A percentile compares a stretch with the other conserved stretches of the same genome.
Conservation (phyloP, 2,888 invertebrate genomes). For the Marasmarcha lunaedactyla region DNA sequence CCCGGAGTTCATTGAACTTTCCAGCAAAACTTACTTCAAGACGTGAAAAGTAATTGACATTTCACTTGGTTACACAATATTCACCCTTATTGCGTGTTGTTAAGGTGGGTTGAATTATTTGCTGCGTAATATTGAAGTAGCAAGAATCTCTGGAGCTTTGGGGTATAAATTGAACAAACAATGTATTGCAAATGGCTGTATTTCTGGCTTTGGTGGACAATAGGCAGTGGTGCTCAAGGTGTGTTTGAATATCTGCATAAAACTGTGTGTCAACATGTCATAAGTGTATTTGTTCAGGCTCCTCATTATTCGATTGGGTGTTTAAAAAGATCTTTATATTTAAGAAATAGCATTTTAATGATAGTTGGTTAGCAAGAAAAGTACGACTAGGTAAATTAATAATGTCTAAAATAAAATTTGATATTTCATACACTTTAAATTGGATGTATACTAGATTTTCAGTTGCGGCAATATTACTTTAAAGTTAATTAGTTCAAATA, state of each 20-base stretch:
- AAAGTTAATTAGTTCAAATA: too few species aligned
- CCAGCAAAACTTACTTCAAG: constrained; percentile 28
- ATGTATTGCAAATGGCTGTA: constrained; percentile 55
- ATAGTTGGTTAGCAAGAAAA: too few species aligned
- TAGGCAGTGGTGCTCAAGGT: constrained; percentile 31
- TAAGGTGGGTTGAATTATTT: constrained; percentile 17
- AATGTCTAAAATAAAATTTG: too few species aligned
- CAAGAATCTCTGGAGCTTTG: constrained; percentile 35
- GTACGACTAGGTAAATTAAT: too few species aligned
- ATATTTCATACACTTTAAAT: too few species aligned
- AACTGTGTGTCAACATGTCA: too few species aligned
- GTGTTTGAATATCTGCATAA: constrained; percentile 12
- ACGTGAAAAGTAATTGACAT: constrained; percentile 23
- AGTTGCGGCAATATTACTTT: too few species aligned
- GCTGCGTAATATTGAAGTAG: constrained; percentile 21
- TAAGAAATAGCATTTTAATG: too few species aligned
- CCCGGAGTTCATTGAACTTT: constrained; percentile 17
- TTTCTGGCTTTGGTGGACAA: constrained; percentile 29
- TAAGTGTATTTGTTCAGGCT: too few species aligned
- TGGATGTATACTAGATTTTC: too few species aligned
- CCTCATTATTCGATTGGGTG: too few species aligned
- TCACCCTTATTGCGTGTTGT: constrained; percentile 14
- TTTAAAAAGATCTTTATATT: too few species aligned
- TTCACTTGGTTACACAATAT: background rate
- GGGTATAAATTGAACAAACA: constrained; percentile 61